A percentile compares a stretch with the other conserved stretches of the same genome.
phyloP scores from a whole-genome alignment of 2,113 vertebrate species.

The Thunnus thynnus region DNA sequence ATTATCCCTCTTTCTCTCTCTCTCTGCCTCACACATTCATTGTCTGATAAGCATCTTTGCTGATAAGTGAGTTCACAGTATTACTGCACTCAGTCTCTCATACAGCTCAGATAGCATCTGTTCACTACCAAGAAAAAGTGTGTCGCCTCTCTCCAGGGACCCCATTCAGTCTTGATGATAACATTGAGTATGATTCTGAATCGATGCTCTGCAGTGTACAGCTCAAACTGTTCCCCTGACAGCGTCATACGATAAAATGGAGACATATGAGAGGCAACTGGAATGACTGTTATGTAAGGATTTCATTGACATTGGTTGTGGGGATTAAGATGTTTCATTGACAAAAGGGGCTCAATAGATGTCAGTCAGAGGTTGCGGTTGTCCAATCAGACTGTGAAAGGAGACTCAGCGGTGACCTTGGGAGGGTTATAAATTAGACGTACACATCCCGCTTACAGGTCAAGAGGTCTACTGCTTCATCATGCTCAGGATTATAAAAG shows the following conservation, averaged over 20 bases:
- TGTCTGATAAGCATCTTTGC: constrained; percentile 26
- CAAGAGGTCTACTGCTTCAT: constrained; percentile 40
- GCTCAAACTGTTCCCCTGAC: constrained; percentile 14
- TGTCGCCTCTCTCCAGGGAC: constrained; percentile 28
- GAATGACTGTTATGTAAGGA: constrained; percentile 47
- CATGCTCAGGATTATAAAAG: constrained; percentile 23
- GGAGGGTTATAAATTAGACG: constrained; percentile 35
- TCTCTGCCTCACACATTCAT: constrained; percentile 20
- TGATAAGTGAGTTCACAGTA: constrained; percentile 28
- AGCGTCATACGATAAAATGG: constrained; percentile 23
- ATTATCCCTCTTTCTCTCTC: neutral
- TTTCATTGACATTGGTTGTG: constrained; percentile 35
- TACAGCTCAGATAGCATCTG: constrained; percentile 29
- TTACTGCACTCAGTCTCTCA: constrained; percentile 16
- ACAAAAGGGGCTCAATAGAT: constrained; percentile 40
- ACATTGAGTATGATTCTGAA: constrained; percentile 23
- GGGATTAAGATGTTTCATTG: constrained; percentile 59
- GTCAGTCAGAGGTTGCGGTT: constrained; percentile 7
- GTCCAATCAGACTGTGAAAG: constrained; percentile 18
- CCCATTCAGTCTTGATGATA: constrained; percentile 28
- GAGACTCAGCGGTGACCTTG: constrained; percentile 11
- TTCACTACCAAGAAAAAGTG: constrained; percentile 16
- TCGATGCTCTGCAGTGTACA: constrained; percentile 16
- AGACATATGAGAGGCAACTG: constrained; percentile 27
- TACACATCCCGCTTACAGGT: constrained; percentile 20